Evolutionary conservation across 2,888 invertebrate species (phyloP).

Genomic region (Epinotia bilunana): DNA sequence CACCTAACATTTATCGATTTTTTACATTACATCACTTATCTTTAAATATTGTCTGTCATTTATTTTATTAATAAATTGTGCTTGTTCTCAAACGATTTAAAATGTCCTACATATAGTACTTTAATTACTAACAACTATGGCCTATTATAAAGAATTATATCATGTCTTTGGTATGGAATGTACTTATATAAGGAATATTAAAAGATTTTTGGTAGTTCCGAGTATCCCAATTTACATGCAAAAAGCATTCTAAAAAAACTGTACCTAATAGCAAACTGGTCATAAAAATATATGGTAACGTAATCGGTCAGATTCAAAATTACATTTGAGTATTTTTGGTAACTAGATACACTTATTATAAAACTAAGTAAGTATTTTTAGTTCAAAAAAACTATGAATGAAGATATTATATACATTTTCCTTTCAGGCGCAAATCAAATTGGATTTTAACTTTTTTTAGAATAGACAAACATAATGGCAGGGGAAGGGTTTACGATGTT

Average conservation of each 20-base stretch:
- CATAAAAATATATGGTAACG: not conserved
- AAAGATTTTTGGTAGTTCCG: slow-evolving; percentile 1
- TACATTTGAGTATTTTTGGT: slow-evolving; percentile 55
- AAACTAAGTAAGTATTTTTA: slow-evolving; percentile 57
- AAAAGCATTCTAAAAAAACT: not conserved
- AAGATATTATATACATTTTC: slow-evolving; percentile 67
- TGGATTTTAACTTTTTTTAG: not conserved
- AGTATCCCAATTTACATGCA: slow-evolving; percentile 10
- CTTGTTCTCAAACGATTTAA: slow-evolving; percentile 44
- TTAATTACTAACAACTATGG: slow-evolving; percentile 40
- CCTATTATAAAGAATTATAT: slow-evolving; percentile 34
- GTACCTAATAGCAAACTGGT: not conserved
- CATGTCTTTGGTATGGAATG: slow-evolving; percentile 39
- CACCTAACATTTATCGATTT: slow-evolving; percentile 45
- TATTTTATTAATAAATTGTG: slow-evolving; percentile 61
- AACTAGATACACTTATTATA: slow-evolving; percentile 52
- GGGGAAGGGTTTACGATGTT: not conserved
- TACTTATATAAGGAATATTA: slow-evolving; percentile 12
- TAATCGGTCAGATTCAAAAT: not conserved
- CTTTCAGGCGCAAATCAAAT: slow-evolving; percentile 65
- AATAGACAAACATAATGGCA: not conserved
- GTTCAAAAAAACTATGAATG: slow-evolving; percentile 63
- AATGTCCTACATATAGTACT: slow-evolving; percentile 12
- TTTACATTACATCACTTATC: slow-evolving; percentile 53
- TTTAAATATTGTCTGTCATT: slow-evolving; percentile 75